Evolutionary conservation across 2,888 invertebrate species (phyloP).

Genomic region (Yponomeuta malinellus): DNA sequence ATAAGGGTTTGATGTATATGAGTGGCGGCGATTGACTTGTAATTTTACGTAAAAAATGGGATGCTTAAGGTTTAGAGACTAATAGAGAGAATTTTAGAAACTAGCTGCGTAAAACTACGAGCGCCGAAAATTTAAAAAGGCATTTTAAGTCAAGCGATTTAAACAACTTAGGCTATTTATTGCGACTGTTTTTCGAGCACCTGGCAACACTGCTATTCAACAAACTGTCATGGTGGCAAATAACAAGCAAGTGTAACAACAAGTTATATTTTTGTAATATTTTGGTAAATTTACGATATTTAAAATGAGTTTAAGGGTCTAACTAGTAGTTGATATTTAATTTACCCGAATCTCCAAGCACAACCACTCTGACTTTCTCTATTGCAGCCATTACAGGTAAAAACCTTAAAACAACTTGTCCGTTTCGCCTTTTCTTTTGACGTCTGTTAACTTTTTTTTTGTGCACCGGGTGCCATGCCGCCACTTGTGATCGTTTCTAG

Average conservation of each 20-base stretch:
- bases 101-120: no score
- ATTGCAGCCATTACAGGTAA: conserved; percentile 82
- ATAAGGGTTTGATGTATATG: no score
- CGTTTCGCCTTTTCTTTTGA: conserved; percentile 39
- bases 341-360: conserved; percentile 93
- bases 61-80: no score
- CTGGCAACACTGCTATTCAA: no score
- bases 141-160: no score
- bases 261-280: not conserved
- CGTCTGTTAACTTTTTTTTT: conserved; percentile 24
- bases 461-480: not conserved
- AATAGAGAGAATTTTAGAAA: no score
- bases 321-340: conserved; percentile 21
- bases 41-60: no score
- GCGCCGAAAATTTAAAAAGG: no score
- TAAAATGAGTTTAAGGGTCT: conserved; percentile 29
- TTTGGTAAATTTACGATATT: not conserved
- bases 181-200: no score
- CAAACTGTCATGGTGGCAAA: conserved; percentile 53
- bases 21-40: no score
- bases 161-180: no score
- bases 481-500: no score
- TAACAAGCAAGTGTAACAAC: conserved; percentile 17
- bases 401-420: conserved; percentile 32
- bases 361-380: conserved; percentile 92